phyloP scores from a whole-genome alignment of 2,888 invertebrate genomes.

The Drosophila merina region DNA sequence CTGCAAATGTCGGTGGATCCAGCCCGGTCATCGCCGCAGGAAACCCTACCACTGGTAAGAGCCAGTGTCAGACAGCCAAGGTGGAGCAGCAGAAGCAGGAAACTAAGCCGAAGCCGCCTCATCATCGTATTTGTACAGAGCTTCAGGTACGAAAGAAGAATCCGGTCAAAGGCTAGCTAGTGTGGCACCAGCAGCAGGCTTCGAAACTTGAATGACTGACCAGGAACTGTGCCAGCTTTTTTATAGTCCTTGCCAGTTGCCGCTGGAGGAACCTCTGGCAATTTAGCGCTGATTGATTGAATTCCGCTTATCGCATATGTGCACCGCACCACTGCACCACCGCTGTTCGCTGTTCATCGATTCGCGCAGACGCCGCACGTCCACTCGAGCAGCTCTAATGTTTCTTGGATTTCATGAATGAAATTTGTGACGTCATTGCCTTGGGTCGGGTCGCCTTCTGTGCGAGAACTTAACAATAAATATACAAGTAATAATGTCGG shows the following conservation, averaged over 20 bases:
- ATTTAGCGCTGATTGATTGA: conserved; percentile 73
- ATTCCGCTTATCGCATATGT: conserved; percentile 78
- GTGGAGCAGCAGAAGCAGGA: conserved; percentile 21
- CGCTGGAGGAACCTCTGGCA: conserved; percentile 13
- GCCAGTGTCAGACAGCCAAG: conserved; percentile 24
- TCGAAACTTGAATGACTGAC: conserved; percentile 50
- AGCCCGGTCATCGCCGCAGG: conserved; percentile 15
- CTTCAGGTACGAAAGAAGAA: conserved; percentile 18
- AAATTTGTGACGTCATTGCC: conserved; percentile 51
- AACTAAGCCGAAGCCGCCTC: conserved; percentile 20
- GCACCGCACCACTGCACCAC: conserved; percentile 64
- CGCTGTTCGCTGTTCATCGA: background rate
- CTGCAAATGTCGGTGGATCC: conserved; percentile 9
- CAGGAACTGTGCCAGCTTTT: conserved; percentile 1
- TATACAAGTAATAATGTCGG: background rate
- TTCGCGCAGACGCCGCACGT: conserved; percentile 22
- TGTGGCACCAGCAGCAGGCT: conserved; percentile 32
- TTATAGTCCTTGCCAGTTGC: conserved; percentile 16
- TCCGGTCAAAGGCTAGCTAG: conserved; percentile 13
- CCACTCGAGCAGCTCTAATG: conserved; percentile 44
- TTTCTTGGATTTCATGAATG: conserved; percentile 61
- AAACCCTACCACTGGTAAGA: conserved; percentile 27
- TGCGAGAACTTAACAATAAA: background rate
- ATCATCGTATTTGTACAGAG: conserved; percentile 5
- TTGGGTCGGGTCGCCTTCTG: background rate